Base-by-base conservation (phyloP, 2,888 invertebrate genomes). In the Agriotes lineatus region DNA sequence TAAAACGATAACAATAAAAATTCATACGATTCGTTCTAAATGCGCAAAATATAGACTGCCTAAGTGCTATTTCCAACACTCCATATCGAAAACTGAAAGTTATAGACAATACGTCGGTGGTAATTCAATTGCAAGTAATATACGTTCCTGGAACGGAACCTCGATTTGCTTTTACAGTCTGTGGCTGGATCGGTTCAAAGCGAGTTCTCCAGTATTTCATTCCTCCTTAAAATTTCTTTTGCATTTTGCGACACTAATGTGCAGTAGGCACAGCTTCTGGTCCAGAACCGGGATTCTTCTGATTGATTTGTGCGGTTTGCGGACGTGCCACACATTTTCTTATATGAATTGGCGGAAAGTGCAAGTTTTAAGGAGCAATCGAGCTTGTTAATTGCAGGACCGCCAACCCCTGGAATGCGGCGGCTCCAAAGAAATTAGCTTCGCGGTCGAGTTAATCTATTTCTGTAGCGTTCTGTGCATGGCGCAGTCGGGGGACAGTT, bases 301-400 rank as follows among this genome's bases (percentile, higher is more conserved):
- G 63, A 54, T 45, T 63, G 63, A 63, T 68, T 68, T 58, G 52
- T 63, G 50, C 42, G 54, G 48, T 63, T 42, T 7, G 14, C 25
- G 30, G 37, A 67, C 67, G 67, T 67, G 67, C 58, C 25, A 62
- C 45, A 63, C 67, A 62, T 67, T 67, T 67, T 67, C 57, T 57
- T 58, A 61, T 54, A 19, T 57, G 62, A 62, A 57, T 50, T 62
- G 62, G 48, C 62, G 25, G 45, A 52, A 62, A 67, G 45, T 61
- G 30, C 42, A 62, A 62, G 57, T 25, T 59, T 56, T 42, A 63
- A 57, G 35, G 58, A 62, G 45, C 50, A 58, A 30, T 42, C 50
- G 61, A 61, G 67, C 61, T 56, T 45, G 35, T 48, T 54, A 60
- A 67, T 60, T 56, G 22, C 35, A 37, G 56, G 19, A 54, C 37